Conservation (phyloP, 1,140 invertebrate genomes). For the Paraescarpia echinospica region DNA sequence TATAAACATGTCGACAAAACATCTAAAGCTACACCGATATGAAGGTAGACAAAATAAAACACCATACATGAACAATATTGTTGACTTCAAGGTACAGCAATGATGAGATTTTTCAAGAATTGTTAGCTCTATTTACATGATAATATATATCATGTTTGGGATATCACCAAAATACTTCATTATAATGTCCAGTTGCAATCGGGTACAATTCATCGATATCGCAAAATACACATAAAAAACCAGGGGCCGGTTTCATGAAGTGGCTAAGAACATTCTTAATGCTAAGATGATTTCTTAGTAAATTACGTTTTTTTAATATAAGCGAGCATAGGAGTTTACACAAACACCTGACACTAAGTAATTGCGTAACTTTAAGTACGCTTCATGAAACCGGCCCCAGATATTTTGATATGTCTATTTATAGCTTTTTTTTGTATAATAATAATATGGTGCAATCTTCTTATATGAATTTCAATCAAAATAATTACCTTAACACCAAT, state of each 20-base stretch:
- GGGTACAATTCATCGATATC: not conserved
- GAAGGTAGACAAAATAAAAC: not conserved
- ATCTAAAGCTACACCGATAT: not conserved
- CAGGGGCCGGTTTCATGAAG: too few relatives aligned
- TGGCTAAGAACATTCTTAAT: too few relatives aligned
- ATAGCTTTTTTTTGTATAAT: too few relatives aligned
- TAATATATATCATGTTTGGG: not conserved
- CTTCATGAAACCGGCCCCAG: too few relatives aligned
- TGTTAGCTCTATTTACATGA: not conserved
- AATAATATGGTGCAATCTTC: too few relatives aligned
- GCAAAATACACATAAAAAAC: not conserved
- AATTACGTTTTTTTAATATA: too few relatives aligned
- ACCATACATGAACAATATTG: not conserved
- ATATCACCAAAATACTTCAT: not conserved
- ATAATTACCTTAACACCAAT: not conserved
- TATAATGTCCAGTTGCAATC: not conserved
- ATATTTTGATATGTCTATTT: too few relatives aligned
- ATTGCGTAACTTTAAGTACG: too few relatives aligned
- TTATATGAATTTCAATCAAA: not conserved
- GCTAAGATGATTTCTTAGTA: too few relatives aligned
- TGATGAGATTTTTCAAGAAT: not conserved
- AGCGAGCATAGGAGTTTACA: too few relatives aligned
- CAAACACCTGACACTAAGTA: too few relatives aligned
- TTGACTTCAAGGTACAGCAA: not conserved
- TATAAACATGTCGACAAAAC: not conserved